Evolutionary conservation across 2,888 invertebrate genomes (phyloP).

Genomic region (Macaria notata): DNA sequence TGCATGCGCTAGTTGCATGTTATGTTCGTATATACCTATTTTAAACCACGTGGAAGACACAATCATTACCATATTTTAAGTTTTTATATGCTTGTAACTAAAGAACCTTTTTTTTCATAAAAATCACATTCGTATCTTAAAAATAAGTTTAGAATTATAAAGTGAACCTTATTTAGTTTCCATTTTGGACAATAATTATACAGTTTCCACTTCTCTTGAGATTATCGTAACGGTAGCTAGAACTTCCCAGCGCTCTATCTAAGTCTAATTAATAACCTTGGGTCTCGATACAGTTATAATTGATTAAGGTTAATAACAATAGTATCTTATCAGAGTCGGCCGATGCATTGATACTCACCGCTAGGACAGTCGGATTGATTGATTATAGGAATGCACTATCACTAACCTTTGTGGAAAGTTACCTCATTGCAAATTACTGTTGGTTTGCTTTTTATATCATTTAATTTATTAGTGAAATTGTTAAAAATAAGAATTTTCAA

Average conservation of each 20-base stretch:
- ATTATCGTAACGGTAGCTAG: slow-evolving; percentile 1
- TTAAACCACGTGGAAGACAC: too few relatives aligned
- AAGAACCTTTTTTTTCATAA: too few relatives aligned
- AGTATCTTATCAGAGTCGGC: slow-evolving; percentile 27
- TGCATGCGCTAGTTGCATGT: slow-evolving; percentile 2
- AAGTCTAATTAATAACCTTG: slow-evolving; percentile 23
- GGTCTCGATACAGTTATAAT: slow-evolving; percentile 22
- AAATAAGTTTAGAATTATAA: too few relatives aligned
- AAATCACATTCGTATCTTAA: too few relatives aligned
- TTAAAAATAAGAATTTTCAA: background rate
- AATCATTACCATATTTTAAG: background rate
- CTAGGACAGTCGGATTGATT: slow-evolving; percentile 4
- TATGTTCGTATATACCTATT: background rate
- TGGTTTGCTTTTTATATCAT: too few relatives aligned
- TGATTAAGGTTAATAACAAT: slow-evolving; percentile 30
- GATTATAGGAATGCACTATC: slow-evolving; percentile 1
- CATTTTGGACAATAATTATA: too few relatives aligned
- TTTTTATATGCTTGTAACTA: too few relatives aligned
- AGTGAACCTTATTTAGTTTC: too few relatives aligned
- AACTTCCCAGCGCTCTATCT: background rate
- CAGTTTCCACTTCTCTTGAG: too few relatives aligned
- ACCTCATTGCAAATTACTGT: too few relatives aligned
- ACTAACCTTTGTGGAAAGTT: too few relatives aligned
- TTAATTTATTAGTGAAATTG: background rate
- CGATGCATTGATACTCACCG: slow-evolving; percentile 22